phyloP scores from a whole-genome alignment of 2,888 invertebrate species.

The Chironomus riparius region DNA sequence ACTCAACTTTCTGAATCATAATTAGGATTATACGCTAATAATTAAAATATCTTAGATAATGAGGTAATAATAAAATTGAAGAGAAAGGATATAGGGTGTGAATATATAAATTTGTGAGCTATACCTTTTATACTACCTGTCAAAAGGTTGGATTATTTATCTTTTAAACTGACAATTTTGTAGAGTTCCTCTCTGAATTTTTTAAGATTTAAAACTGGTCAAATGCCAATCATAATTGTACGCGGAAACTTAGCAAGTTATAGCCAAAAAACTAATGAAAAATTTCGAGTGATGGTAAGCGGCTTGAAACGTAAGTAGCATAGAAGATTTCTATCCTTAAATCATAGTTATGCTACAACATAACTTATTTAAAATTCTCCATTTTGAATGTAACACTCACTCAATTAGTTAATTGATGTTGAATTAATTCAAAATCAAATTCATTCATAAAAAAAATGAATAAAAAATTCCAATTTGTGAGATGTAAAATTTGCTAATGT shows the following conservation, averaged over 20 bases:
- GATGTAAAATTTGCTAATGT: background rate
- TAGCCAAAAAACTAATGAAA: slow-evolving; percentile 63
- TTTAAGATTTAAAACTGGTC: background rate
- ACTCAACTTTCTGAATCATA: no score
- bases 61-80: no score
- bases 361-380: background rate
- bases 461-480: no score
- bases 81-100: no score
- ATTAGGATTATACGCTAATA: no score
- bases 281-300: slow-evolving; percentile 79
- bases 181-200: no score
- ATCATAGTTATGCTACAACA: slow-evolving; percentile 6
- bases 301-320: slow-evolving; percentile 64
- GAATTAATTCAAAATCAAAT: background rate
- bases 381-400: slow-evolving; percentile 2
- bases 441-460: no score
- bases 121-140: no score
- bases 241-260: slow-evolving; percentile 81
- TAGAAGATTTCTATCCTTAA: background rate
- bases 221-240: slow-evolving; percentile 84
- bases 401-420: background rate
- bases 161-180: no score
- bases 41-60: no score
- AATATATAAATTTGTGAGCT: no score
- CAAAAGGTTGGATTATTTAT: no score